phyloP scores from a whole-genome alignment of 2,797 vertebrate genomes.

The Aviceda leuphotes region DNA sequence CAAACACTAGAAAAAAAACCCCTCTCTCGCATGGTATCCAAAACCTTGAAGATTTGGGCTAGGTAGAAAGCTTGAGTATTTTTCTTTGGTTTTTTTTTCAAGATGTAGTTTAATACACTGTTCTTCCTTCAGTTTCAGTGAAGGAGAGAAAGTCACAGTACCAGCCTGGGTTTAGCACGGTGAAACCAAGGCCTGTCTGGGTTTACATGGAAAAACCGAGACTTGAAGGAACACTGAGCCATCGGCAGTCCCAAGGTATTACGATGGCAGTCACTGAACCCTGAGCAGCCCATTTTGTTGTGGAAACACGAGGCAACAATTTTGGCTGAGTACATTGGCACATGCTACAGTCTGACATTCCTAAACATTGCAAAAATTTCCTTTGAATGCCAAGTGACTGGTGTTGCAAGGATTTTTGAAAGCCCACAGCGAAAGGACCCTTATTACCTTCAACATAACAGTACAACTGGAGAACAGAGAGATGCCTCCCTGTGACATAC shows the following conservation, averaged over 20 bases:
- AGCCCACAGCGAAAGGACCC: neutral
- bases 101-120: neutral
- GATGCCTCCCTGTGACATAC: neutral
- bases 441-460: neutral
- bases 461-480: neutral
- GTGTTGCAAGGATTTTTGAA: neutral
- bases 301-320: slow-evolving; percentile 19
- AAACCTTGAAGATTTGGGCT: neutral
- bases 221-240: neutral
- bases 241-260: neutral
- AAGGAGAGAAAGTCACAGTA: neutral
- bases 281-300: neutral
- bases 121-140: neutral
- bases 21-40: neutral
- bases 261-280: neutral
- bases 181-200: neutral
- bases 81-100: neutral
- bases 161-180: neutral
- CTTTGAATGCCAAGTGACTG: neutral
- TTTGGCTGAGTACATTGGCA: neutral
- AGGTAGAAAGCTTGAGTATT: neutral
- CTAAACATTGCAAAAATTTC: slow-evolving; percentile 10
- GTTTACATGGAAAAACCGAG: slow-evolving; percentile 11
- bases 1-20: neutral
- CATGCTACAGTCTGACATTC: slow-evolving; percentile 5